Conservation (phyloP, 2,797 vertebrate species). For the Phoebastria nigripes region DNA sequence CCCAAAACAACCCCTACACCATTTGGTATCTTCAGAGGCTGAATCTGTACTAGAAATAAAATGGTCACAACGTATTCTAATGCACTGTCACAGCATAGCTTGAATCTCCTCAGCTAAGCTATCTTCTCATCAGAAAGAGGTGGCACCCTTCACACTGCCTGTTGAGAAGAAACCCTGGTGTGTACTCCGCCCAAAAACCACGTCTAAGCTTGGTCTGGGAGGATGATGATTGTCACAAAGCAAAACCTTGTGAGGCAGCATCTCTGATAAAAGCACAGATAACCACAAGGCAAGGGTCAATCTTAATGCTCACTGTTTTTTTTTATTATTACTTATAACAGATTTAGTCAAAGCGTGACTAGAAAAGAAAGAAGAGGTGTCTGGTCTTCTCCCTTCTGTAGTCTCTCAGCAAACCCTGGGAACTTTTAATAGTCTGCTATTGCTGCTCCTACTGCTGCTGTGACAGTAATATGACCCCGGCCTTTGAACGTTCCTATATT, state of each 20-base stretch:
- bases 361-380: background rate
- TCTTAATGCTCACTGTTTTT: background rate
- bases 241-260: background rate
- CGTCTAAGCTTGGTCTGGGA: background rate
- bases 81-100: background rate
- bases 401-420: background rate
- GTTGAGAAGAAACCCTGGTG: background rate
- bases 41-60: background rate
- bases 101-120: background rate
- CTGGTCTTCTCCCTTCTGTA: background rate
- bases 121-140: background rate
- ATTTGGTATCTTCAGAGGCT: background rate
- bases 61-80: background rate
- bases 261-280: background rate
- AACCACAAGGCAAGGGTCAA: background rate
- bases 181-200: background rate
- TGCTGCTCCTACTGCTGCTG: background rate
- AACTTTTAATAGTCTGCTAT: background rate
- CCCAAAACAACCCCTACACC: fast-evolving
- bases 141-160: background rate
- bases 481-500: background rate
- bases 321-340: background rate
- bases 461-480: background rate
- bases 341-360: background rate
- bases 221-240: background rate